Conservation (phyloP, 2,113 vertebrate genomes). For the Eolophus roseicapilla region DNA sequence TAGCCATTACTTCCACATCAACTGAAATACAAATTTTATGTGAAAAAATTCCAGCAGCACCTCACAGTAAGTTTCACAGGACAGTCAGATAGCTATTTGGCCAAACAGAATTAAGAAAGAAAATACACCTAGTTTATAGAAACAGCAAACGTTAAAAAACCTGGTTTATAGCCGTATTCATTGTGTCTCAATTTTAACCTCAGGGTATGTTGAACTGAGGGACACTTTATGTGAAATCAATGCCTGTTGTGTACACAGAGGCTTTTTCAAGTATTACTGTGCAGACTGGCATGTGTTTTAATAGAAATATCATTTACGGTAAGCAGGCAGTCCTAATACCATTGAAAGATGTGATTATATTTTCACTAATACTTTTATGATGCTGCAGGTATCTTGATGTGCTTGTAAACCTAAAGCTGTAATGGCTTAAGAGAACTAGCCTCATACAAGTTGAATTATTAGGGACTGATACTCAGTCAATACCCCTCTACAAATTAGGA, state of each 20-base stretch:
- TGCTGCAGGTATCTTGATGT: not conserved
- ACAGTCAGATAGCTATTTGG: not conserved
- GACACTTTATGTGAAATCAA: not conserved
- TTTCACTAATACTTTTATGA: not conserved
- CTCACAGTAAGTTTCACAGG: not conserved
- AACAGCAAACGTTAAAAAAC: not conserved
- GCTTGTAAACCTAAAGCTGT: not conserved
- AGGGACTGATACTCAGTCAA: not conserved
- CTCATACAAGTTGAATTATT: slow-evolving; percentile 2
- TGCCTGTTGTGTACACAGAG: not conserved
- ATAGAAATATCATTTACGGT: slow-evolving; percentile 17
- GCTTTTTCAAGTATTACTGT: not conserved
- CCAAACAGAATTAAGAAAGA: not conserved
- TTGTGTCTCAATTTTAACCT: not conserved
- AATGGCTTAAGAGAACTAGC: not conserved
- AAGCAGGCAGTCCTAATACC: not conserved
- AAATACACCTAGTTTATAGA: not conserved
- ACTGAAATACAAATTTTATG: not conserved
- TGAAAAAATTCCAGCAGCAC: not conserved
- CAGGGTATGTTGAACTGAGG: not conserved
- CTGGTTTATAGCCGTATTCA: not conserved
- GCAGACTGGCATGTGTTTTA: not conserved
- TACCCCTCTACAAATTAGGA: not conserved
- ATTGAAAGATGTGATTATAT: not conserved
- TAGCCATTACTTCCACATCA: not conserved